phyloP scores from a whole-genome alignment of 2,797 vertebrate genomes.

The Phataginus tricuspis region DNA sequence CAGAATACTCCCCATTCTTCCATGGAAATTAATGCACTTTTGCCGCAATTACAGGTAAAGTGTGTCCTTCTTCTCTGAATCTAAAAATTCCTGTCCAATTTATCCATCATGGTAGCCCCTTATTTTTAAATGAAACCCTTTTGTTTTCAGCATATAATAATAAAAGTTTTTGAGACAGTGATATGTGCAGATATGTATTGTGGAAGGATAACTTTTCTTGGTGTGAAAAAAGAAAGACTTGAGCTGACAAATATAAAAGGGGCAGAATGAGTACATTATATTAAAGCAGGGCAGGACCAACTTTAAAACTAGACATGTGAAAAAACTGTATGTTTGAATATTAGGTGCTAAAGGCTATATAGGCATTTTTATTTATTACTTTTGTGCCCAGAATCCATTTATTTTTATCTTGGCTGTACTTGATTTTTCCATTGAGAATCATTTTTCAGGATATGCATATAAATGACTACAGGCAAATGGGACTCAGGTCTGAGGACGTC shows the following conservation, averaged over 20 bases:
- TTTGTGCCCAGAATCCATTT: not conserved
- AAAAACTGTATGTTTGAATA: not conserved
- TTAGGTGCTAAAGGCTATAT: not conserved
- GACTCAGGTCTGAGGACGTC: not conserved
- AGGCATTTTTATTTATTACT: not conserved
- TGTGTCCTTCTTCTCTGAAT: not conserved
- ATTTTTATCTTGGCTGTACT: not conserved
- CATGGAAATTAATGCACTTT: not conserved
- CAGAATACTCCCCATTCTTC: not conserved
- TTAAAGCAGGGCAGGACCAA: not conserved
- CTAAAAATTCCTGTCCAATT: not conserved
- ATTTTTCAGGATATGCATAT: not conserved
- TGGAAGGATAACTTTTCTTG: not conserved
- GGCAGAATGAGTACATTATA: not conserved
- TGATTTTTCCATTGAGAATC: not conserved
- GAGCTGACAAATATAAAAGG: not conserved
- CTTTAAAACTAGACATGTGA: not conserved
- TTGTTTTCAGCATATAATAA: not conserved
- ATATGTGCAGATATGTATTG: not conserved
- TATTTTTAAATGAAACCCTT: not conserved
- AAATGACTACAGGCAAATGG: not conserved
- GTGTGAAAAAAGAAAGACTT: not conserved
- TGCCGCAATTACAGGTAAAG: not conserved
- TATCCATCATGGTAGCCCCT: not conserved
- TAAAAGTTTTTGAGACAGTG: not conserved